Conservation (phyloP, 2,888 invertebrate genomes). For the Mystacides longicornis region DNA sequence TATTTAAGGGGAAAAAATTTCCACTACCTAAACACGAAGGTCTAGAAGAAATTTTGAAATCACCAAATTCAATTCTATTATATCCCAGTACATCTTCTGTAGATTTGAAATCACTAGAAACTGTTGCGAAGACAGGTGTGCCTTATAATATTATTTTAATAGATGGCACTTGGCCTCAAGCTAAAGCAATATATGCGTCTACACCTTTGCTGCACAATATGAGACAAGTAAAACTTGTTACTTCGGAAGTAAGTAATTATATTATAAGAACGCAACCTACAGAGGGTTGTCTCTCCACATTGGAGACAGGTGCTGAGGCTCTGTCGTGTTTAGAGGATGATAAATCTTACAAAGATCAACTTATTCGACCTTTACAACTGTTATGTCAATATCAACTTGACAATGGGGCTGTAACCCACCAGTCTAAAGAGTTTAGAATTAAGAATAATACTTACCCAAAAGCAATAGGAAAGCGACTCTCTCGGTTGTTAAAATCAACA, state of each 20-base stretch:
- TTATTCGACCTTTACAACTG: conserved; percentile 72
- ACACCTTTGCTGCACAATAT: conserved; percentile 68
- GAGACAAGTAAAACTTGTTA: conserved; percentile 74
- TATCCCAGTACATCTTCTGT: conserved; percentile 74
- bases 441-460: conserved; percentile 74
- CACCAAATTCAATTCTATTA: conserved; percentile 64
- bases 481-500: conserved; percentile 44
- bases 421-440: conserved; percentile 83
- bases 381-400: conserved; percentile 81
- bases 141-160: conserved; percentile 75
- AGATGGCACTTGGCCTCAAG: conserved; percentile 96
- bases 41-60: conserved; percentile 57
- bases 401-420: conserved; percentile 89
- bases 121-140: conserved; percentile 35
- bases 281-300: conserved; percentile 82
- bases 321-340: conserved; percentile 69
- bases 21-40: conserved; percentile 60
- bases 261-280: conserved; percentile 91
- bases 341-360: conserved; percentile 53
- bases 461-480: conserved; percentile 70
- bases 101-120: conserved; percentile 52
- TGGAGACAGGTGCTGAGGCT: conserved; percentile 79
- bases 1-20: conserved; percentile 78
- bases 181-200: conserved; percentile 82
- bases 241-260: conserved; percentile 70